Conservation (phyloP, 2,888 invertebrate genomes). For the Mesoligia furuncula region DNA sequence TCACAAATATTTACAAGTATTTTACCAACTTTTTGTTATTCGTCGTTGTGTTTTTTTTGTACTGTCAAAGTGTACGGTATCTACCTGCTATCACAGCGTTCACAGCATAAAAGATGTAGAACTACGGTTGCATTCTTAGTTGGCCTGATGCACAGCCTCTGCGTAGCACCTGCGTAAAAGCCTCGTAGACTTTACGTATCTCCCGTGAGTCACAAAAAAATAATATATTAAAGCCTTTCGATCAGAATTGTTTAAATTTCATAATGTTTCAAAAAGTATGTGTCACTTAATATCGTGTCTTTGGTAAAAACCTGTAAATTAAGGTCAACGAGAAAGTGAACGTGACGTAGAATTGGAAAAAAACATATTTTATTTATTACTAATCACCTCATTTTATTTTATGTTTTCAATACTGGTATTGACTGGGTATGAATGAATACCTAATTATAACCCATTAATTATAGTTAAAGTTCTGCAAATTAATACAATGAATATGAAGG, state of each 20-base stretch:
- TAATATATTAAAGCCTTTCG: neutral
- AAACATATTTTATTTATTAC: slow-evolving; percentile 11
- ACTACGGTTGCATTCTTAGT: neutral
- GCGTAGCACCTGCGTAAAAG: neutral
- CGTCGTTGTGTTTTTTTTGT: neutral
- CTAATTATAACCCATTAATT: neutral
- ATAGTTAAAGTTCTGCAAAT: neutral
- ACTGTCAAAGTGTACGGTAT: neutral
- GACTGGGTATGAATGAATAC: neutral
- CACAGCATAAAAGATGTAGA: neutral
- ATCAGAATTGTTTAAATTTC: slow-evolving; percentile 23
- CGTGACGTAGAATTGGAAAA: slow-evolving; percentile 1
- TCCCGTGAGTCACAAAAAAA: neutral
- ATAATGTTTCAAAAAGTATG: slow-evolving; percentile 28
- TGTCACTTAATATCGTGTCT: slow-evolving; percentile 28
- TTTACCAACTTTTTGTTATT: slow-evolving; percentile 10
- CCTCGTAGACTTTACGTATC: neutral
- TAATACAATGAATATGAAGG: neutral
- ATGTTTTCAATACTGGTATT: neutral
- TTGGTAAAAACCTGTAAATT: slow-evolving; percentile 40
- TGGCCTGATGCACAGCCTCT: neutral
- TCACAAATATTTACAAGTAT: slow-evolving; percentile 35
- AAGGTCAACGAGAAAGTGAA: slow-evolving; percentile 44
- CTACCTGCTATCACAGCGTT: neutral
- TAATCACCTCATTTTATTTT: neutral